Evolutionary conservation across 2,797 vertebrate genomes (phyloP).

Genomic region (Lepidocolaptes lacrymiger): DNA sequence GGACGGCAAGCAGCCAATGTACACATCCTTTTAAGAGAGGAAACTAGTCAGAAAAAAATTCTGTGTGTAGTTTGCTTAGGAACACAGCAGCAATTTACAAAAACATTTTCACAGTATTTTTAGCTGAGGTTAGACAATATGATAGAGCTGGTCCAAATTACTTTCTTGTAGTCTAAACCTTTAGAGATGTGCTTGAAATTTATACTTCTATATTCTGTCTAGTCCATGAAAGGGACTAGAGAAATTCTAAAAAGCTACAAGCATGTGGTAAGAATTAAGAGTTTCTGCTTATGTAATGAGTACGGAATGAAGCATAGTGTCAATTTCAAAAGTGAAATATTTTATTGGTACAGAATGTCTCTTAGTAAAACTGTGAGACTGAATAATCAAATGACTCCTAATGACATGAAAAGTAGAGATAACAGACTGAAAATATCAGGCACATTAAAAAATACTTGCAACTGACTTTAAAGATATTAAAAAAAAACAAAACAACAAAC

Average conservation of each 20-base stretch:
- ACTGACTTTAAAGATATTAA: conserved; percentile 41
- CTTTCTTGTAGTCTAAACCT: background rate
- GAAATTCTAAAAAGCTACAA: background rate
- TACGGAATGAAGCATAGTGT: background rate
- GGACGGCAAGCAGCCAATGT: background rate
- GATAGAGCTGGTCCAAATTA: background rate
- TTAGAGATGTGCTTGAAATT: background rate
- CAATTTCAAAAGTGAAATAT: background rate
- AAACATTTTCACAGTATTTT: background rate
- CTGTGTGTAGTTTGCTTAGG: background rate
- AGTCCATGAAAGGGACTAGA: background rate
- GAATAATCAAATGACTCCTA: conserved; percentile 1
- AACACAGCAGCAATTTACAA: background rate
- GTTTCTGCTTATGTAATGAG: background rate
- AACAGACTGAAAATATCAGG: conserved; percentile 24
- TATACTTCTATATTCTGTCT: background rate
- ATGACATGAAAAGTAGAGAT: conserved; percentile 27
- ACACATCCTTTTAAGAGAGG: background rate
- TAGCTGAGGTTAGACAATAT: background rate
- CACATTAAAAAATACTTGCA: conserved; percentile 26
- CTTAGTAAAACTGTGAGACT: background rate
- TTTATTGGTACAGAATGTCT: background rate
- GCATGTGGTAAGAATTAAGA: conserved; percentile 1
- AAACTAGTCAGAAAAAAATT: background rate
- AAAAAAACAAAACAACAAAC: background rate